phyloP scores from a whole-genome alignment of 2,888 invertebrate genomes.

The Hypselothyrea guttata region DNA sequence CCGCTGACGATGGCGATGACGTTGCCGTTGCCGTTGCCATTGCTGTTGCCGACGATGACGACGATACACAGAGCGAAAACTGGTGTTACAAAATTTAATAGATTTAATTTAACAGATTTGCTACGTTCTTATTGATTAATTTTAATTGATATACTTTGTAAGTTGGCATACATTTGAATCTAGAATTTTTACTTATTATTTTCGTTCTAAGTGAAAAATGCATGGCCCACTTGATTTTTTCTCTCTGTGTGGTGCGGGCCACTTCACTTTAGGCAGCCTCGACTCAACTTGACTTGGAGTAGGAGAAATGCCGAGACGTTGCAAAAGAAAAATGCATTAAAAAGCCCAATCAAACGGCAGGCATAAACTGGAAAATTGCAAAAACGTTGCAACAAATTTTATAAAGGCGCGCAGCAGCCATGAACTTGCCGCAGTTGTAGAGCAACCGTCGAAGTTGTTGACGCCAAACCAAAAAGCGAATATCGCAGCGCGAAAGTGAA shows the following conservation, averaged over 20 bases:
- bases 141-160: too few species aligned
- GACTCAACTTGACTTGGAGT: too few species aligned
- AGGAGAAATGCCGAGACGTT: background rate
- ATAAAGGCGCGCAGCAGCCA: constrained; percentile 65
- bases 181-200: too few species aligned
- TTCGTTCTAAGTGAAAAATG: too few species aligned
- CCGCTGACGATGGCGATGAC: constrained; percentile 24
- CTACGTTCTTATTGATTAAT: too few species aligned
- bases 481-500: constrained; percentile 59
- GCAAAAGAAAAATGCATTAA: constrained; percentile 45
- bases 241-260: too few species aligned
- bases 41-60: constrained; percentile 30
- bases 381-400: constrained; percentile 67
- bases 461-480: constrained; percentile 2
- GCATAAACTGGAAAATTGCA: constrained; percentile 70
- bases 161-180: too few species aligned
- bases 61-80: too few species aligned
- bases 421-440: constrained; percentile 57
- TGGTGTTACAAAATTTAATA: too few species aligned
- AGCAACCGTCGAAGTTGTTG: constrained; percentile 46
- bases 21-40: constrained; percentile 19
- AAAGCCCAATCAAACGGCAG: constrained; percentile 41
- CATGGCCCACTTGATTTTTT: too few species aligned
- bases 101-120: too few species aligned
- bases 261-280: background rate